Evolutionary conservation across 2,113 vertebrate genomes (phyloP), one percentile per base, ranked within the genome.

Genomic region (Protobothrops flavoviridis): DNA sequence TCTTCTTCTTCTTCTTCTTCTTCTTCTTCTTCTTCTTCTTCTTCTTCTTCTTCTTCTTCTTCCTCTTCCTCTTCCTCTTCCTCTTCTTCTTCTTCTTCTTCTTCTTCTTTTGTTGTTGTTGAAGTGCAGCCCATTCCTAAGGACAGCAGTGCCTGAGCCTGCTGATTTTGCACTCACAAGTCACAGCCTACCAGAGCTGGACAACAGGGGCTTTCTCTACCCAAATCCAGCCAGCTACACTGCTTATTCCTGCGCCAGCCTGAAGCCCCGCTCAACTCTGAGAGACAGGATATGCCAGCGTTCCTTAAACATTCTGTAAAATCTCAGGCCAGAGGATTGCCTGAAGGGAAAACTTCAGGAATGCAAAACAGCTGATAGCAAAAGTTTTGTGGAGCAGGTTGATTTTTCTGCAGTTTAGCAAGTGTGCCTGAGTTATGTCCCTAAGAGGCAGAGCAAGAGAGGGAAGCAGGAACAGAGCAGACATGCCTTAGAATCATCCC

Each of bases 341-440:
- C 94, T 5, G 50, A 61, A 94, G 92, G 90, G 64, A 94, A 56
- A 92, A 90, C 94, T 93, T 95, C 89, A 94, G 95, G 93, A 95
- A 95, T 59, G 93, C 93, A 92, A 92, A 9, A 6, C 85, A 86
- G 89, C 33, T 5, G 87, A 57, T 15, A 2, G 91, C 48, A 45
- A 0, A 24, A 90, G 15, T 20, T 74, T 81, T 39, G 69, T 15
- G 20, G n/a, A 81, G 33, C n/a, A 39, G 69, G 15, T 33, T 81
- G 33, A 20, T 5, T 15, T 39, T 15, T 81, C n/a, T 81, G 69
- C n/a, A 39, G 69, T 39, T 81, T 8, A 81, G 69, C n/a, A 17
- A 74, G 13, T 5, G n/a, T 33, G 69, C 33, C 4, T 0, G 64
- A 74, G 64, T 33, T 74, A 33, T 17, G n/a, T 74, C 64, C n/a